These are phyloP conservation scores for Oreochromis tanganicae DNA, from an alignment of 2,113 vertebrate species.

Conservation along the genomic window DNA sequence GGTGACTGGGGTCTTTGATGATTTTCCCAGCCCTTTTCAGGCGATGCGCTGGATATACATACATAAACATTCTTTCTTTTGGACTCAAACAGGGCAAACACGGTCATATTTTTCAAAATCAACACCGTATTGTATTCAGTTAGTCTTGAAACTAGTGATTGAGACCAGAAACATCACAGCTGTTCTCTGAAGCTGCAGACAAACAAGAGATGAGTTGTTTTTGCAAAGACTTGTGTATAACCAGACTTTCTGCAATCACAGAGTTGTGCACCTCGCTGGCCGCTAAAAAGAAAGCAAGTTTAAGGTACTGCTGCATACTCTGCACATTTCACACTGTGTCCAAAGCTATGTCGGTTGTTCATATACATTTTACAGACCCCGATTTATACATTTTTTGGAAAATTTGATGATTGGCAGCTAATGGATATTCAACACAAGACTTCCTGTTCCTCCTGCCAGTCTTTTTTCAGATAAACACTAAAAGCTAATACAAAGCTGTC, in stretches of 20 bases:
- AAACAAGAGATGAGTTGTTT: neutral
- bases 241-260: neutral
- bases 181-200: neutral
- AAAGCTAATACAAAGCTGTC: neutral
- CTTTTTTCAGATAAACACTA: neutral
- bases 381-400: neutral
- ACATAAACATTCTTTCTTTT: neutral
- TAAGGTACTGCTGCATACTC: neutral
- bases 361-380: accelerated
- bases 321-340: neutral
- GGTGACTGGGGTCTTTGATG: too few relatives aligned
- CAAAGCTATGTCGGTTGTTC: neutral
- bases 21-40: too few relatives aligned
- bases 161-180: neutral
- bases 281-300: neutral
- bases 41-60: neutral
- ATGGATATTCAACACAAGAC: neutral
- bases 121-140: neutral
- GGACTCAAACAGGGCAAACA: neutral
- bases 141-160: neutral
- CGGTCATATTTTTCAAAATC: accelerated
- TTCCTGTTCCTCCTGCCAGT: neutral
- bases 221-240: neutral
- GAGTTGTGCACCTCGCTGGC: neutral
- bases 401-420: accelerated